A percentile compares a stretch with the other conserved stretches of the same genome.
Evolutionary conservation across 2,797 vertebrate genomes (phyloP).

Genomic region (Rhabdophis nuchalis): DNA sequence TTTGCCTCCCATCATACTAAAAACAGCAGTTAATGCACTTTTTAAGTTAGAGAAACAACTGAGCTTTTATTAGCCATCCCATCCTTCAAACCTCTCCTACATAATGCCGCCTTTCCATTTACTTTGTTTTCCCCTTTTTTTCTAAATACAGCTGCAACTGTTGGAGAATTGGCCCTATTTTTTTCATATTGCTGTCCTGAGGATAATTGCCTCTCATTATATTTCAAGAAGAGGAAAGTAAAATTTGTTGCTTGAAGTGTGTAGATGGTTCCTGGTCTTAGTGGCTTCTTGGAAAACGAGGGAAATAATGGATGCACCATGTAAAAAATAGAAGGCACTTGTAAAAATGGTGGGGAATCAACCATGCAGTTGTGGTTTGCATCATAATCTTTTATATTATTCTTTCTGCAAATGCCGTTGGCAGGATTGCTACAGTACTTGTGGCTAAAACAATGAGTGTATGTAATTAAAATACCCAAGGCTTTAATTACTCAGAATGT

Average conservation of each 20-base stretch:
- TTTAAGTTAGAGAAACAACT: not conserved
- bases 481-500: not conserved
- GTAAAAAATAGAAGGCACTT: not conserved
- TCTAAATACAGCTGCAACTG: not conserved
- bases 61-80: not conserved
- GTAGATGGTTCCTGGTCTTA: not conserved
- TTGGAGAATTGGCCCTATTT: not conserved
- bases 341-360: not conserved
- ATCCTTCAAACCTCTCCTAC: not conserved
- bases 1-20: not conserved
- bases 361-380: not conserved
- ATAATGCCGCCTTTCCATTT: not conserved
- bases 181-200: not conserved
- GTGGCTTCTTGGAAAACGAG: not conserved
- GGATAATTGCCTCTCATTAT: no score
- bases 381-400: not conserved
- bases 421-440: not conserved
- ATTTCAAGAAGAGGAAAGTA: not conserved
- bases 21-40: not conserved
- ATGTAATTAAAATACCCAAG: not conserved
- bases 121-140: not conserved
- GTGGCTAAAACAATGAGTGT: not conserved
- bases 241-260: not conserved
- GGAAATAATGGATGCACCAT: not conserved
- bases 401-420: not conserved